Evolutionary conservation across 2,113 vertebrate genomes (phyloP), one percentile per base, ranked within the genome.

Genomic region (Chascanopsetta lugubris): DNA sequence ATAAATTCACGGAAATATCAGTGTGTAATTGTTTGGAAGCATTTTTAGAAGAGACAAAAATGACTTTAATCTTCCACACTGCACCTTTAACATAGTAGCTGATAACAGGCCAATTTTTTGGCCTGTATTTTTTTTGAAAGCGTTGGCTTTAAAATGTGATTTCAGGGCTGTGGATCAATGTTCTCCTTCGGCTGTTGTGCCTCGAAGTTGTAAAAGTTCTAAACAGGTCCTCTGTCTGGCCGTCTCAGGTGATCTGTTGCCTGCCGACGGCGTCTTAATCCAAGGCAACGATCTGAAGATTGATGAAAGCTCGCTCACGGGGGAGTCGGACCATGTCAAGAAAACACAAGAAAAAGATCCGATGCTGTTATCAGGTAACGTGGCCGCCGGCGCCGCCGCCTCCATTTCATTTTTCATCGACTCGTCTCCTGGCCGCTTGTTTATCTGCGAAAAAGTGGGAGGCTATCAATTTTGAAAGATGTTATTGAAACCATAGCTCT

Each of bases 271-370:
- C 49, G 88, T 98, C 57, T 94, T 99, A 63, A 96, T 99, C 91
- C 96, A 99, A 91, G 95, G 97, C 79, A 98, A 98, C 18, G 97
- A 99, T 83, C 94, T 99, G 46, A 99, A 97, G 91, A 96, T 99
- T 55, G 97, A 99, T 75, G 97, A 99, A 90, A 99, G 97, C 81
- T 99, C 97, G 0, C 89, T 99, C 86, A 99, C 97, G 51, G 97
- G 97, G 70, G 97, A 99, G 92, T 99, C 97, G 42, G 97, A 99
- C 89, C 97, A 96, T 67, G 97, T 99, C 85, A 98, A 95, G 89
- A 99, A 99, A 82, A 94, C 91, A 12, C 83, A 92, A 84, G 93
- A 94, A 81, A 97, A 96, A 87, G 97, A 99, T 91, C 95, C 96
- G 56, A 93, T 99, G 93, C 94, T 99, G 73, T 90, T 99, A 65